Conservation (phyloP, 2,113 vertebrate genomes). For the Pica pica region DNA sequence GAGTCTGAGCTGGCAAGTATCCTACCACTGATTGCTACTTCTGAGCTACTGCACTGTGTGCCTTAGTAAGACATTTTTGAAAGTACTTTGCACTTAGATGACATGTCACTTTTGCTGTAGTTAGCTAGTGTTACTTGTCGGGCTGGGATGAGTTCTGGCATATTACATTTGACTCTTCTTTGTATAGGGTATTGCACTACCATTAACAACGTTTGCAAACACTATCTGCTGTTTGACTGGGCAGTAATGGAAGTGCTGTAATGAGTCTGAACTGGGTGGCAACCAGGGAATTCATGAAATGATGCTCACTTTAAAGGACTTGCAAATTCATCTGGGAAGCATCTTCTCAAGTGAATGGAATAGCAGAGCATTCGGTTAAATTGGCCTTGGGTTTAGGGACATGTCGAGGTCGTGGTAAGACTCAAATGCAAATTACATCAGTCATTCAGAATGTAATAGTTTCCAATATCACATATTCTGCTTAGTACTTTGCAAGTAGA, state of each 20-base stretch:
- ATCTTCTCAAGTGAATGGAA: background rate
- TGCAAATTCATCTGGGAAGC: background rate
- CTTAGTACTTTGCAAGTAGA: background rate
- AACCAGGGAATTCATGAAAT: background rate
- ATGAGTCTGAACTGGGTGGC: background rate
- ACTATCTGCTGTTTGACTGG: background rate
- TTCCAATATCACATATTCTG: background rate
- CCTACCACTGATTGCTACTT: background rate
- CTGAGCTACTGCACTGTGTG: background rate
- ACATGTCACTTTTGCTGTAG: background rate
- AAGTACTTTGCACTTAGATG: background rate
- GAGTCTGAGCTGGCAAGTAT: background rate
- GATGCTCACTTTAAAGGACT: background rate
- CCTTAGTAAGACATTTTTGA: background rate
- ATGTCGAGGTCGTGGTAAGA: background rate
- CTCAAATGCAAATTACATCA: background rate
- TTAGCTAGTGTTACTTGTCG: background rate
- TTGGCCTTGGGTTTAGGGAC: background rate
- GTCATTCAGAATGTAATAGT: background rate
- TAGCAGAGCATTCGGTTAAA: background rate
- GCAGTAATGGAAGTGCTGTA: background rate
- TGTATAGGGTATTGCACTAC: background rate
- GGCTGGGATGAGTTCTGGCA: background rate
- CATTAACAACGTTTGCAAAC: background rate
- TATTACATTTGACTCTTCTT: background rate